Base-by-base conservation (phyloP, 2,888 invertebrate genomes). In the Himalopsyche anomala region DNA sequence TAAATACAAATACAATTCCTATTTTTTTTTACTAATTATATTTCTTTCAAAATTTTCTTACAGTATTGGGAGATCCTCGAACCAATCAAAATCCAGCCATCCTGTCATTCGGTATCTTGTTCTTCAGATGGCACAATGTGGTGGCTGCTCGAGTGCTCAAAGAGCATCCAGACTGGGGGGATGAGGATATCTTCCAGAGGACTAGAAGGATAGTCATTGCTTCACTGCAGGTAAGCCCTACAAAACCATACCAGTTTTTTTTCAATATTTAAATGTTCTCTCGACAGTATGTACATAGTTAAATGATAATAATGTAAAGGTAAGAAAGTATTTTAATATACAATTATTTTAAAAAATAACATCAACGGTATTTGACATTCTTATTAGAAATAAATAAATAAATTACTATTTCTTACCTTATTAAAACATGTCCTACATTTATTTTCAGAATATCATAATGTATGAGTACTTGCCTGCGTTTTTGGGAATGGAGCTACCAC, bases 1-100 rank as follows among this genome's bases (percentile, higher is more conserved):
- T n/a, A n/a, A n/a, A n/a, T n/a, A n/a, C n/a, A n/a, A n/a, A n/a
- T n/a, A 5, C 6, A 45, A 11, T 45, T 45, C 11, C 2, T 45
- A 9, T 0, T 42, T 42, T 2, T 45, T 45, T 5, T 45, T 9
- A 9, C 4, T 51, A 15, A 12, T 51, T n/a, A 82, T 54, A 42
- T 17, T 28, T 55, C 3, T 28, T 28, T 19, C 5, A 2, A n/a
- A 62, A 81, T 84, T 82, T 83, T 88, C 81, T 91, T 92, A 2
- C 90, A 99, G 99, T 99, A 89, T 92, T 99, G 84, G 99, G 99
- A 19, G 99, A 99, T 92, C 98, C 99, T 0, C 94, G 99, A 88
- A 97, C 98, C 4, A 99, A 99, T 91, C 99, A 99, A 91, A 99
- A 99, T 91, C 99, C 99, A 0, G 99, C 98, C 0, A 93, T 99